A percentile compares a stretch with the other conserved stretches of the same genome.
These are phyloP conservation scores for Triplophysa rosa DNA, from an alignment of 2,113 vertebrate genomes.

Conservation along the genomic window DNA sequence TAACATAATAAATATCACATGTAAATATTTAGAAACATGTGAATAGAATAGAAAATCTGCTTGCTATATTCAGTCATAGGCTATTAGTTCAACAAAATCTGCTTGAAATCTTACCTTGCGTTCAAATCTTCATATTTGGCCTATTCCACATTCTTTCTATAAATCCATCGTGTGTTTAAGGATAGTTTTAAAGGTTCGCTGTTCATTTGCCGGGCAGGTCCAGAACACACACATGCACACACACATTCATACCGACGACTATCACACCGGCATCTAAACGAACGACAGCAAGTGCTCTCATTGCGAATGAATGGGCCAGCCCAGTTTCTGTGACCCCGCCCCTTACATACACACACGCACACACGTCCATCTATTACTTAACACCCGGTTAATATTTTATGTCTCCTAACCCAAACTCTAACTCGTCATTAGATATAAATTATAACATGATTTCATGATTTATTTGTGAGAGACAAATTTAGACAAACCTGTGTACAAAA, in stretches of 20 bases:
- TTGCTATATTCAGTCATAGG: too few species aligned
- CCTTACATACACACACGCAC: not conserved
- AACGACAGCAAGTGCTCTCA: slow-evolving; percentile 20
- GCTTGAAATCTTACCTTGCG: not conserved
- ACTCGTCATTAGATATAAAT: too few species aligned
- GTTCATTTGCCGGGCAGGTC: not conserved
- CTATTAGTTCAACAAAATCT: too few species aligned
- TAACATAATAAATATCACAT: too few species aligned
- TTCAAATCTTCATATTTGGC: not conserved
- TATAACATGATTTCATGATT: too few species aligned
- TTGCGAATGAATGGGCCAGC: not conserved
- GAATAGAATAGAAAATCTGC: too few species aligned
- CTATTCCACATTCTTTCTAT: not conserved
- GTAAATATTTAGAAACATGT: too few species aligned
- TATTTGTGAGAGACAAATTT: too few species aligned
- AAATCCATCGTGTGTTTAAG: not conserved
- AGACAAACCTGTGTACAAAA: too few species aligned
- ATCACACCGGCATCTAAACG: slow-evolving; percentile 19
- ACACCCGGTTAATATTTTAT: too few species aligned
- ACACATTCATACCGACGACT: not conserved
- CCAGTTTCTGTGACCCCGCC: slow-evolving; percentile 22
- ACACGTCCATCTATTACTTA: not conserved
- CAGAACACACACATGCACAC: not conserved
- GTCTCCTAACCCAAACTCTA: too few species aligned
- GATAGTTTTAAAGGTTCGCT: not conserved